Conservation (phyloP, 1,140 invertebrate genomes). For the Acromyrmex heyeri region DNA sequence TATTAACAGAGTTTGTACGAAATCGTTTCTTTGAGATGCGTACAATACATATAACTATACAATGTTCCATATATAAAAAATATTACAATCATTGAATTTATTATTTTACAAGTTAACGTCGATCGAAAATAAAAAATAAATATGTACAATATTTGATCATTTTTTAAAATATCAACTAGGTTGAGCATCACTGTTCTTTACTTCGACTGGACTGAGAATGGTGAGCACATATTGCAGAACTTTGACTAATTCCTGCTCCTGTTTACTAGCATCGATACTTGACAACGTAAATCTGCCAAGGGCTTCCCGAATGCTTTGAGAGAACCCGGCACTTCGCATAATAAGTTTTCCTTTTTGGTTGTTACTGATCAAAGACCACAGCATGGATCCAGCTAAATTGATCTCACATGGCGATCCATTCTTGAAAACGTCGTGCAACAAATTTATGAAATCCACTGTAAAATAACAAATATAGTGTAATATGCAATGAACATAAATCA, state of each 20-base stretch:
- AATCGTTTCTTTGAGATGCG: background rate
- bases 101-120: constrained; percentile 15
- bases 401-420: constrained; percentile 78
- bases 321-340: constrained; percentile 80
- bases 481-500: background rate
- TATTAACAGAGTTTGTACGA: background rate
- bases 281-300: constrained; percentile 78
- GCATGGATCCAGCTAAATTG: constrained; percentile 77
- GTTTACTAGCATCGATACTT: constrained; percentile 65
- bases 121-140: background rate
- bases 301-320: constrained; percentile 79
- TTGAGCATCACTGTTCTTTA: constrained; percentile 28
- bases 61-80: constrained; percentile 13
- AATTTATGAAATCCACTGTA: constrained; percentile 82
- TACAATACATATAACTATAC: constrained; percentile 17
- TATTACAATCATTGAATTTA: background rate
- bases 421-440: constrained; percentile 79
- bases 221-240: constrained; percentile 81
- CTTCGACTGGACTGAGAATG: constrained; percentile 75
- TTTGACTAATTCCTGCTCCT: constrained; percentile 77
- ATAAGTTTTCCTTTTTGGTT: constrained; percentile 85
- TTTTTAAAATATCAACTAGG: background rate
- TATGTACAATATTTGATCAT: constrained; percentile 20
- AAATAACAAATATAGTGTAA: constrained; percentile 16
- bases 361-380: constrained; percentile 83